A percentile compares a stretch with the other conserved stretches of the same genome.
Evolutionary conservation across 2,888 invertebrate genomes (phyloP).

Genomic region (Leptopilina syphax): DNA sequence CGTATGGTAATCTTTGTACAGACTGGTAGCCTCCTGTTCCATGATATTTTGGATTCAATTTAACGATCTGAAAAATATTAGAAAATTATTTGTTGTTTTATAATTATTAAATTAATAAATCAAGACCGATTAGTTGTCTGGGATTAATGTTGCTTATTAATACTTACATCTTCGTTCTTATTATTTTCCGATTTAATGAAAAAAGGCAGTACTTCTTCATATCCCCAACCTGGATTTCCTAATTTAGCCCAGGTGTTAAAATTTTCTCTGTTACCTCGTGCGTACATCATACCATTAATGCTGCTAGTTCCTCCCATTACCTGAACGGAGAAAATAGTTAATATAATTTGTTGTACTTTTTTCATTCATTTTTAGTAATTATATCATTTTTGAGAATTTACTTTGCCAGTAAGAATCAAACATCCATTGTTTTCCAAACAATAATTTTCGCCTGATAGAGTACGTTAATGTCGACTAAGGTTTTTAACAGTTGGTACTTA

Average conservation of each 20-base stretch:
- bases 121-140: no score
- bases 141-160: neutral
- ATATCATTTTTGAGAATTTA: neutral
- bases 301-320: conserved; percentile 90
- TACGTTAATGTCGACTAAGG: conserved; percentile 95
- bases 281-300: conserved; percentile 90
- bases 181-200: conserved; percentile 85
- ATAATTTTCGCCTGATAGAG: conserved; percentile 90
- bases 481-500: conserved; percentile 90
- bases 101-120: no score
- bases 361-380: neutral
- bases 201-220: conserved; percentile 84
- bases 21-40: conserved; percentile 81
- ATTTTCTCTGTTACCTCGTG: conserved; percentile 88
- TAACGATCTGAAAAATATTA: conserved; percentile 35
- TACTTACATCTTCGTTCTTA: conserved; percentile 41
- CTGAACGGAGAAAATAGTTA: conserved; percentile 78
- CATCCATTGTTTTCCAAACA: conserved; percentile 80
- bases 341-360: no score
- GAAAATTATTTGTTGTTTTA: no score
- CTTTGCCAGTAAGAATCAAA: neutral
- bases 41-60: conserved; percentile 78
- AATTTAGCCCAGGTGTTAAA: conserved; percentile 87
- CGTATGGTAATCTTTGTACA: conserved; percentile 76
- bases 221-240: conserved; percentile 90